phyloP scores from a whole-genome alignment of 2,888 invertebrate genomes.

The Pilophorus perplexus region DNA sequence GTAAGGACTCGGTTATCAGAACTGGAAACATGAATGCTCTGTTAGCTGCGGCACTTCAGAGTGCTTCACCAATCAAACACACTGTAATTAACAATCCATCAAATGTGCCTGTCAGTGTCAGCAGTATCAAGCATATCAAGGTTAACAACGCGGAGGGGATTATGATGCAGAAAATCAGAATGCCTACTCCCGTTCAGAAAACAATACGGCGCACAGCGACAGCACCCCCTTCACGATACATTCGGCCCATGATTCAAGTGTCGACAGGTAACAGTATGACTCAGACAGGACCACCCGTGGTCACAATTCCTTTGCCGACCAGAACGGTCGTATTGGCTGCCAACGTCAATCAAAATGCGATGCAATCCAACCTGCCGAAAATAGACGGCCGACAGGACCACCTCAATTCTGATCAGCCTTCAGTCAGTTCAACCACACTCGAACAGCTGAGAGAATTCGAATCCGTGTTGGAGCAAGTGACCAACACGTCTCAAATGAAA shows the following conservation, averaged over 20 bases:
- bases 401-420: conserved; percentile 54
- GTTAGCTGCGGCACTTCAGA: conserved; percentile 55
- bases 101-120: conserved; percentile 19
- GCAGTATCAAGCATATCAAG: conserved; percentile 50
- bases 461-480: conserved; percentile 73
- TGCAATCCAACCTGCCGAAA: conserved; percentile 38
- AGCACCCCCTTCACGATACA: conserved; percentile 56
- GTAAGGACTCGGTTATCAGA: conserved; percentile 54
- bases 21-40: conserved; percentile 55
- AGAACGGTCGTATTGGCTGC: conserved; percentile 49
- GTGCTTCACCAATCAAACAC: conserved; percentile 44
- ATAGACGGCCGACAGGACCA: conserved; percentile 49
- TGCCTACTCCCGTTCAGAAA: conserved; percentile 51
- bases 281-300: conserved; percentile 56
- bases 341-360: conserved; percentile 42
- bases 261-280: conserved; percentile 61
- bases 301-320: conserved; percentile 46
- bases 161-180: conserved; percentile 52
- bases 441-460: conserved; percentile 78
- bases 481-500: conserved; percentile 55
- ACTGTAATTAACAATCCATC: conserved; percentile 35
- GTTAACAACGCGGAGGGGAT: conserved; percentile 55
- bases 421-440: conserved; percentile 70
- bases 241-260: conserved; percentile 59
- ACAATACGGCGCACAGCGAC: conserved; percentile 54